phyloP scores from a whole-genome alignment of 2,113 vertebrate genomes.

The Phodopus roborovskii region DNA sequence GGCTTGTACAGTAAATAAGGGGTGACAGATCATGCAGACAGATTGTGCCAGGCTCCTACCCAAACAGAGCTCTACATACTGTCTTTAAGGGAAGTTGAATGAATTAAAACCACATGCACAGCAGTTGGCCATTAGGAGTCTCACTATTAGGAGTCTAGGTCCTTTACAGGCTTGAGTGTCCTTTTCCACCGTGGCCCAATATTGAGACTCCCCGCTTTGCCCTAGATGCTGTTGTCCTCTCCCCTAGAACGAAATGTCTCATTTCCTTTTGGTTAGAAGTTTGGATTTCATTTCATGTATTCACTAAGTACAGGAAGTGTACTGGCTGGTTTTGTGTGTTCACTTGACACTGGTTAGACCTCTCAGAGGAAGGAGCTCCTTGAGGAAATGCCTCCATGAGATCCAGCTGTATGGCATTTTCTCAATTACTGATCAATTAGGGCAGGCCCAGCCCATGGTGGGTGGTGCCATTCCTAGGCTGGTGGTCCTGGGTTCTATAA shows the following conservation, averaged over 20 bases:
- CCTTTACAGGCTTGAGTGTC: background rate
- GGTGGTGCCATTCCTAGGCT: background rate
- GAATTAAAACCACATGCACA: background rate
- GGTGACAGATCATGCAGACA: background rate
- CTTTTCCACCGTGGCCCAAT: background rate
- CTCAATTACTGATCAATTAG: background rate
- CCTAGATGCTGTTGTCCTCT: background rate
- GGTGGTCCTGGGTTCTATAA: background rate
- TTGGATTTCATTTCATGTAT: constrained; percentile 1
- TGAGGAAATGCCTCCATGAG: background rate
- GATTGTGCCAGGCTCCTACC: rapidly evolving
- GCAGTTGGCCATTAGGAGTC: background rate
- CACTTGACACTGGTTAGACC: background rate
- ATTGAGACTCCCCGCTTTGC: background rate
- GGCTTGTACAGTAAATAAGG: background rate
- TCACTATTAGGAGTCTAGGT: background rate
- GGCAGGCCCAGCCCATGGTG: background rate
- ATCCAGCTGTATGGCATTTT: background rate
- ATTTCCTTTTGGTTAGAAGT: background rate
- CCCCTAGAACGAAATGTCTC: background rate
- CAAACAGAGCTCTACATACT: background rate
- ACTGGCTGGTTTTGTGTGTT: background rate
- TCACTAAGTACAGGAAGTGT: background rate
- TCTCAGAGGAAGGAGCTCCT: background rate
- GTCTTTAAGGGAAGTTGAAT: background rate